A percentile compares a stretch with the other conserved stretches of the same genome.
These are phyloP conservation scores for Jordanella pulchra DNA, from an alignment of 2,797 vertebrate species.

Conservation along the genomic window DNA sequence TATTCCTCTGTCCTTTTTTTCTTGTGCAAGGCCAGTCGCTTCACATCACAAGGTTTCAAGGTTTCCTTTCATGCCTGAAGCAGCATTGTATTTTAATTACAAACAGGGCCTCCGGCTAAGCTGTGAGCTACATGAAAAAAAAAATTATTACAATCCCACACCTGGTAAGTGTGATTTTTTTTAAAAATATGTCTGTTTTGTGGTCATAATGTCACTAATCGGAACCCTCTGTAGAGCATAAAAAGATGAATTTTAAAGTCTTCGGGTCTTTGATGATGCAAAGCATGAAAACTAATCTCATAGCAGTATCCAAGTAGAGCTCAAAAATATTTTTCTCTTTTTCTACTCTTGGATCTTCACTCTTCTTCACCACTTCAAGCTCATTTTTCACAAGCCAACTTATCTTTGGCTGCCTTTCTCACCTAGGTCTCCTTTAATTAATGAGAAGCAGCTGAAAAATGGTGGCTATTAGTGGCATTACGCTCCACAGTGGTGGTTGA, in stretches of 20 bases:
- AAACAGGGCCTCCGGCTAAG: slow-evolving; percentile 14
- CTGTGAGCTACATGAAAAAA: slow-evolving; percentile 2
- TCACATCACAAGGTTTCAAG: slow-evolving; percentile 1
- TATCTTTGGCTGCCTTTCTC: slow-evolving; percentile 15
- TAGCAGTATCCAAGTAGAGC: background rate
- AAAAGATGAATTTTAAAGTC: background rate
- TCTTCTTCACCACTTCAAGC: slow-evolving; percentile 7
- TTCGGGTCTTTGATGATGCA: background rate
- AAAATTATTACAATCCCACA: background rate
- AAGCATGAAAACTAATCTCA: background rate
- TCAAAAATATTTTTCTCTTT: slow-evolving; percentile 17
- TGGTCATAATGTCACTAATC: background rate
- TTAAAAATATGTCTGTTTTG: background rate
- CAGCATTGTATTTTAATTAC: slow-evolving; percentile 4
- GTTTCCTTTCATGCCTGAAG: slow-evolving; percentile 10
- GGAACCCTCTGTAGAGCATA: background rate
- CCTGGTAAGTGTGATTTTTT: slow-evolving; percentile 5
- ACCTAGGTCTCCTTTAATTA: slow-evolving; percentile 10
- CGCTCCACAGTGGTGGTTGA: background rate
- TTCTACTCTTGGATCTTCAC: background rate
- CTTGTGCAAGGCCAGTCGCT: background rate
- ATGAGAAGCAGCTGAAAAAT: slow-evolving; percentile 25
- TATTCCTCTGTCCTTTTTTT: background rate
- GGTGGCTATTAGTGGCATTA: slow-evolving; percentile 23
- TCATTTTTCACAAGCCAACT: slow-evolving; percentile 21